Evolutionary conservation across 2,888 invertebrate genomes (phyloP).

Genomic region (Lepas anatifera): DNA sequence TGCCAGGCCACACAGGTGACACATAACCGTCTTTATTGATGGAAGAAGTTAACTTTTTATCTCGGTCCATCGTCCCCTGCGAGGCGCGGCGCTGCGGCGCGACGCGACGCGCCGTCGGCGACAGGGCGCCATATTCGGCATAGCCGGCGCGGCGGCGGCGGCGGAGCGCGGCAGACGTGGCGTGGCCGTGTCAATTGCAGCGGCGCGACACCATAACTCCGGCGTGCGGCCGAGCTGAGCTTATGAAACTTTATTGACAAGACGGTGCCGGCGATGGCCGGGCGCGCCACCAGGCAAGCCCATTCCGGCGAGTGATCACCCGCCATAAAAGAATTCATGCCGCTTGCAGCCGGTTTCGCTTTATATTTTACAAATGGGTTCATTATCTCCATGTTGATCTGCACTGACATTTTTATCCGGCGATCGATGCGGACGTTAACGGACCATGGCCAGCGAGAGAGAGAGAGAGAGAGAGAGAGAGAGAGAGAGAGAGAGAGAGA

Average conservation of each 20-base stretch:
- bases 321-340: conserved; percentile 2
- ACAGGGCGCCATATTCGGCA: conserved; percentile 1
- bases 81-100: background rate
- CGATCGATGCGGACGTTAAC: background rate
- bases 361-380: background rate
- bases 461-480: no score
- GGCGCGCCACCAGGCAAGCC: background rate
- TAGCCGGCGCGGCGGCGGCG: background rate
- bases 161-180: background rate
- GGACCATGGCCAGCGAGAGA: no score
- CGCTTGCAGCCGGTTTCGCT: background rate
- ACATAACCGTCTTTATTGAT: conserved; percentile 7
- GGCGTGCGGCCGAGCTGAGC: background rate
- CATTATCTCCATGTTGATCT: conserved; percentile 7
- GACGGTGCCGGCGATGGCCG: background rate
- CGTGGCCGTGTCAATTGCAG: conserved; percentile 1
- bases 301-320: background rate
- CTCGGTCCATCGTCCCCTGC: background rate
- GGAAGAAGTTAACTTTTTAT: conserved; percentile 9
- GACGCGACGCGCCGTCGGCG: background rate
- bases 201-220: background rate
- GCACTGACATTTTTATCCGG: background rate
- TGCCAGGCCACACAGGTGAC: background rate
- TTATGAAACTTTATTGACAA: conserved; percentile 4
- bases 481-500: no score